phyloP scores from a whole-genome alignment of 2,888 invertebrate genomes.

The Ophraella communa region DNA sequence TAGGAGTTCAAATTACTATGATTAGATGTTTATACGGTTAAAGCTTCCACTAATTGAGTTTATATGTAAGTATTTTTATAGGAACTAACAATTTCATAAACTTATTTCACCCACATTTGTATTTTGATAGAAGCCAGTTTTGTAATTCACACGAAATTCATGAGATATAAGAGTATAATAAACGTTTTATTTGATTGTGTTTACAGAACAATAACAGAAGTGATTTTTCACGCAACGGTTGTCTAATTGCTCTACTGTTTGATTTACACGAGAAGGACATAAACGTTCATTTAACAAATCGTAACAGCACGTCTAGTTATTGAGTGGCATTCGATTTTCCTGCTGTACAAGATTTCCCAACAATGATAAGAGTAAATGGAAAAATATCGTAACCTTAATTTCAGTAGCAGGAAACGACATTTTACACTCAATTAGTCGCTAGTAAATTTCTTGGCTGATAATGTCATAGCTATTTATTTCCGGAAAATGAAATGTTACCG shows the following conservation, averaged over 20 bases:
- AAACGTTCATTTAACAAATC: not conserved
- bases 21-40: too few species aligned
- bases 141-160: too few species aligned
- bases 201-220: too few species aligned
- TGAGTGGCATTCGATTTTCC: conserved; percentile 13
- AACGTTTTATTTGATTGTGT: too few species aligned
- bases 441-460: conserved; percentile 20
- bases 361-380: conserved; percentile 13
- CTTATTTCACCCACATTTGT: too few species aligned
- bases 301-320: not conserved
- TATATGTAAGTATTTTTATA: too few species aligned
- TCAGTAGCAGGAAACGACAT: conserved; percentile 23
- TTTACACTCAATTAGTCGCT: conserved; percentile 25
- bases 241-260: too few species aligned
- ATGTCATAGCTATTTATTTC: conserved; percentile 26
- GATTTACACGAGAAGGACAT: not conserved
- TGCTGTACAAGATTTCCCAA: conserved; percentile 2
- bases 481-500: conserved; percentile 17
- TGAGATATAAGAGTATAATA: too few species aligned
- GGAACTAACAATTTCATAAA: too few species aligned
- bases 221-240: not conserved
- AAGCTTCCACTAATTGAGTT: too few species aligned
- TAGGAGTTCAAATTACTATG: too few species aligned
- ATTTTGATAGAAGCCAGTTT: too few species aligned
- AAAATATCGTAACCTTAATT: conserved; percentile 26